Conservation (phyloP, 2,797 vertebrate genomes). For the Cossypha dichroa region DNA sequence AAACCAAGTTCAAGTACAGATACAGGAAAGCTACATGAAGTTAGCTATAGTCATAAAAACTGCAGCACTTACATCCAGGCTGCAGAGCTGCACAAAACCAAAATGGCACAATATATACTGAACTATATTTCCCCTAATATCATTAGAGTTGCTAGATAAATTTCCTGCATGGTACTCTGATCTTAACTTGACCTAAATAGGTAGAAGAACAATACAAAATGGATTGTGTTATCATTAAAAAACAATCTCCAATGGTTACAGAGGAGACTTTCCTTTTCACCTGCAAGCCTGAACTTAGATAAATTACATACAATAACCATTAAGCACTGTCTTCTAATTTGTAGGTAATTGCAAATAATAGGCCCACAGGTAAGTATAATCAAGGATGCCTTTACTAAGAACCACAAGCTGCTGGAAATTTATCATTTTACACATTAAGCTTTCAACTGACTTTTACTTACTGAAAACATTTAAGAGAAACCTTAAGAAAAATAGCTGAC, state of each 20-base stretch:
- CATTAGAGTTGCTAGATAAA: neutral
- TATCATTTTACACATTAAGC: neutral
- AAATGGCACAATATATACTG: neutral
- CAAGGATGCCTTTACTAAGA: neutral
- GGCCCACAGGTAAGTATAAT: neutral
- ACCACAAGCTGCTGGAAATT: neutral
- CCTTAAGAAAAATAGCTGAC: neutral
- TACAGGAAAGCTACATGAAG: neutral
- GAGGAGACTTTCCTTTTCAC: neutral
- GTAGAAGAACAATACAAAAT: neutral
- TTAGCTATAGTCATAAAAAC: neutral
- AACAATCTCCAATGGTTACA: neutral
- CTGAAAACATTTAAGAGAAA: neutral
- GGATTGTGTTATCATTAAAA: neutral
- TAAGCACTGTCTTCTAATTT: neutral
- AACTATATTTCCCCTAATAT: neutral
- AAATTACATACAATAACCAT: neutral
- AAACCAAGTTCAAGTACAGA: slow-evolving; percentile 35
- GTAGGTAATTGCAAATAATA: neutral
- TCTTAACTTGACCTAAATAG: neutral
- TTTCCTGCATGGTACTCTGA: neutral
- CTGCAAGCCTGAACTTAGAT: neutral
- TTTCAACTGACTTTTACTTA: neutral
- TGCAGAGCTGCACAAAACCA: neutral
- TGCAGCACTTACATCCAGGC: neutral